phyloP scores from a whole-genome alignment of 1,140 invertebrate species.

The Helicorthomorpha holstii region DNA sequence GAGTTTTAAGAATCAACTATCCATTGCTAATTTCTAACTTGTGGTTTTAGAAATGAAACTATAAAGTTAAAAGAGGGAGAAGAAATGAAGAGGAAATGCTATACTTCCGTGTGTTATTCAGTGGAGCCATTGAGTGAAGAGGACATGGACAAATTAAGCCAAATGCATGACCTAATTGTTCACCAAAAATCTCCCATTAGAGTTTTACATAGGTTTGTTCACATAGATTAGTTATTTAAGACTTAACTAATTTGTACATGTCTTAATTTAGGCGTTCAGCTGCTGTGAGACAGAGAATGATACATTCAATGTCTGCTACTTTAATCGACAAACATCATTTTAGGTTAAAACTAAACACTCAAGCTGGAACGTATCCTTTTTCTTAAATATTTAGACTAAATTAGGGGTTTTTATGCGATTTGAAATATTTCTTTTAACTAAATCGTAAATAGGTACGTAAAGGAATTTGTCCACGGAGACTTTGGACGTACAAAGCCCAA shows the following conservation, averaged over 20 bases:
- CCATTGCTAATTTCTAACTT: constrained; percentile 15
- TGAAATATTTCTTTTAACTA: background rate
- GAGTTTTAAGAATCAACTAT: background rate
- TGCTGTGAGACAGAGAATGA: constrained; percentile 38
- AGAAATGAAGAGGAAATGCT: constrained; percentile 65
- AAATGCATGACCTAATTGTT: constrained; percentile 31
- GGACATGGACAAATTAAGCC: constrained; percentile 31
- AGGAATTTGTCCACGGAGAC: constrained; percentile 94
- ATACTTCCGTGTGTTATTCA: constrained; percentile 55
- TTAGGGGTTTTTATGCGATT: background rate
- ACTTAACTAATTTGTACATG: constrained; percentile 1
- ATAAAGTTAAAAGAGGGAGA: constrained; percentile 66
- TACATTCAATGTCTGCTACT: constrained; percentile 40
- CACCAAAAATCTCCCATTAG: constrained; percentile 62
- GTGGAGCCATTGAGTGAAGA: constrained; percentile 23
- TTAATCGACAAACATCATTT: constrained; percentile 30
- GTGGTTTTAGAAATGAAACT: constrained; percentile 39
- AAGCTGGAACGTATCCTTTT: constrained; percentile 61
- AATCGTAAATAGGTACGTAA: constrained; percentile 48
- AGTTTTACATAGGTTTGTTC: constrained; percentile 47
- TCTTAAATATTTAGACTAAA: background rate
- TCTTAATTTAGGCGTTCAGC: constrained; percentile 39
- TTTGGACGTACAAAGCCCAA: constrained; percentile 68
- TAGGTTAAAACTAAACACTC: constrained; percentile 52
- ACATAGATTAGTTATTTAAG: constrained; percentile 7